Base-by-base conservation (phyloP, 2,888 invertebrate genomes). In the Mechanitis messenoides region DNA sequence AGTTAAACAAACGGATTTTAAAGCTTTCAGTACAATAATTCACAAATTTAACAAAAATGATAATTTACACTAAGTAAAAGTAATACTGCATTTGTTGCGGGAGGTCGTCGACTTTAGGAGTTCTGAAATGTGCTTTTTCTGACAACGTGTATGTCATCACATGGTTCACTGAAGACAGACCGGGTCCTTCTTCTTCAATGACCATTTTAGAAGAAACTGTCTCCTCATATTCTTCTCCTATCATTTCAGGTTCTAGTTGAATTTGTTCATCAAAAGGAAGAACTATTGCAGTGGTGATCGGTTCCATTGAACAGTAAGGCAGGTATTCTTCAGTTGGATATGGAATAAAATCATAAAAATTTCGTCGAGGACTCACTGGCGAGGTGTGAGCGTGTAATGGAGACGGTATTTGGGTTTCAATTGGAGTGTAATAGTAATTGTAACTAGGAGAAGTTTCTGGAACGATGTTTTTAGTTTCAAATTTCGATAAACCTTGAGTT, bases 1-100 rank as follows among this genome's bases (percentile, higher is more conserved):
- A 33, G 35, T 6, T 53, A 47, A 28, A 56, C 2, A 58, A 31
- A 61, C 47, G 64, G 35, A 35, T 61, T 45, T 38, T 59, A 66
- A 57, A 47, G 47, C 3, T 47, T 3, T 20, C 20, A 20, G 20
- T 20, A 20, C 20, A 20, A 47, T 47, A 47, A 45, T 45, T n/a
- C 11, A 45, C 11, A 45, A 45, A 45, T 7, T n/a, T 45, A 3
- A 45, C n/a, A n/a, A n/a, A 3, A n/a, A 12, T 20, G 45, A 59
- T 55, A 33, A 53, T 63, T 78, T 78, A 88, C 69, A 87, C 75
- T 66, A 88, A 69, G 45, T 80, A 80, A 69, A 88, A 89, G 56
- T 78, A 80, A 66, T 90, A 90, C 60, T 89, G 88, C 80, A 87
- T 79, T 68, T 90, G 89, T 65, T 89, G 81, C 1, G 90, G 89